These are phyloP conservation scores for Anguilla pacifica DNA, from an alignment of 2,797 vertebrate species.

Conservation along the genomic window DNA sequence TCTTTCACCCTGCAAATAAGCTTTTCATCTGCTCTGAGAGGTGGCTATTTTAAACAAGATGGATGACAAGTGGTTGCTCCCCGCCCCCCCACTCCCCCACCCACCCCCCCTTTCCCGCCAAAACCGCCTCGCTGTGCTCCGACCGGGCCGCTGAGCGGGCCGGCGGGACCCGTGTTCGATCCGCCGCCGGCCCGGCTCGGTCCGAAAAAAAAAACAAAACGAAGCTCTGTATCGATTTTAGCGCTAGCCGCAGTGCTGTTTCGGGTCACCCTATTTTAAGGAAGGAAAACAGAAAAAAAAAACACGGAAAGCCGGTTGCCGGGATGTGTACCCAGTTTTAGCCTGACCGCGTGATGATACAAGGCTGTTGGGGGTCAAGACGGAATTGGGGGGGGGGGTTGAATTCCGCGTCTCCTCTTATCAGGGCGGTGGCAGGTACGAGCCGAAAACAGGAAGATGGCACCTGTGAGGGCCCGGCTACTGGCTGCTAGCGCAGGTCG, in stretches of 20 bases:
- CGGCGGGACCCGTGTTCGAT: conserved; percentile 60
- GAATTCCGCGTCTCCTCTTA: conserved; percentile 47
- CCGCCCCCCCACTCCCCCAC: conserved; percentile 38
- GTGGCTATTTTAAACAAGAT: conserved; percentile 64
- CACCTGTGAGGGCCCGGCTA: conserved; percentile 53
- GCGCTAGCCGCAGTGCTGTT: conserved; percentile 62
- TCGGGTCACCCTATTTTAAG: conserved; percentile 28
- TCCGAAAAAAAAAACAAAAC: conserved; percentile 64
- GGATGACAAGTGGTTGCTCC: conserved; percentile 56
- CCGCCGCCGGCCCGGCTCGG: conserved; percentile 68
- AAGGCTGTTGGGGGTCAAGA: neutral
- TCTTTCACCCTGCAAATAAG: conserved; percentile 43
- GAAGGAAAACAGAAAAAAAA: neutral
- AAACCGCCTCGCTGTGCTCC: neutral
- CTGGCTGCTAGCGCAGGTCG: conserved; percentile 38
- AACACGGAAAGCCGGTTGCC: neutral
- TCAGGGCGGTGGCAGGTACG: conserved; percentile 60
- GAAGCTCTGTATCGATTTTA: conserved; percentile 69
- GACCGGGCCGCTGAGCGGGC: conserved; percentile 59
- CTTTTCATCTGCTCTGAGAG: conserved; percentile 48
- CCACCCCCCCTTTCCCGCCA: conserved; percentile 36
- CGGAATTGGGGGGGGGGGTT: neutral
- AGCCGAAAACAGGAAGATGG: conserved; percentile 51
- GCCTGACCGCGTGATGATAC: neutral
- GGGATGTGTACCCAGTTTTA: neutral